Conservation (phyloP, 2,797 vertebrate genomes). For the Silurus aristotelis region DNA sequence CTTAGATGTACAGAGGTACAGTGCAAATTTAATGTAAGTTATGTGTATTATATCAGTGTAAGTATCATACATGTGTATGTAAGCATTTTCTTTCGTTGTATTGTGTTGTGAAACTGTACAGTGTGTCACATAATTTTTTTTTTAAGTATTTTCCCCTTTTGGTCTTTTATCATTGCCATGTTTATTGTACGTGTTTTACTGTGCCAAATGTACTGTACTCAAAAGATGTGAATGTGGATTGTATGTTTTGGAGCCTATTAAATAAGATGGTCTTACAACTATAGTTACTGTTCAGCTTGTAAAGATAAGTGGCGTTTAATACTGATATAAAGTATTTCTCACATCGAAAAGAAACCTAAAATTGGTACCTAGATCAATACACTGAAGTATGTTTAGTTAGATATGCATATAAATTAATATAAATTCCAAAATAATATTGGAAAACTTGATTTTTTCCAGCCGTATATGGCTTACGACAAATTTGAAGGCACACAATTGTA, state of each 20-base stretch:
- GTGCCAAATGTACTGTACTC: slow-evolving; percentile 99
- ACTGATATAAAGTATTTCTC: not conserved
- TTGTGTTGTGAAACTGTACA: slow-evolving; percentile 86
- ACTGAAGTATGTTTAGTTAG: not conserved
- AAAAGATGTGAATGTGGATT: slow-evolving; percentile 96
- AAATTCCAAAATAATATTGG: too few relatives aligned
- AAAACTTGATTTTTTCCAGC: too few relatives aligned
- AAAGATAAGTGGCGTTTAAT: not conserved
- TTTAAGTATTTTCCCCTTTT: slow-evolving; percentile 43
- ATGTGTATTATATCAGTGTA: slow-evolving; percentile 61
- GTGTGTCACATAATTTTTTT: slow-evolving; percentile 68
- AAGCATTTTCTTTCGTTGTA: slow-evolving; percentile 70
- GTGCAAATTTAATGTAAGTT: slow-evolving; percentile 56
- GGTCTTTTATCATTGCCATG: slow-evolving; percentile 84
- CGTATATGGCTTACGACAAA: too few relatives aligned
- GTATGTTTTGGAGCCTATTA: slow-evolving; percentile 88
- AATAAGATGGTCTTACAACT: slow-evolving; percentile 83
- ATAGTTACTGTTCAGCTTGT: slow-evolving; percentile 19
- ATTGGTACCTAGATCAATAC: not conserved
- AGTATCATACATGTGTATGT: slow-evolving; percentile 55
- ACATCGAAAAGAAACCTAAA: not conserved
- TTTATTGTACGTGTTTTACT: slow-evolving; percentile 83
- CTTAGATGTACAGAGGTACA: slow-evolving; percentile 61
- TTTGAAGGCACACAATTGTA: too few relatives aligned
- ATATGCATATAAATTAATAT: too few relatives aligned